These are phyloP conservation scores for Chromoteleia sp. DNA, from an alignment of 2,888 invertebrate genomes.

Conservation along the genomic window DNA sequence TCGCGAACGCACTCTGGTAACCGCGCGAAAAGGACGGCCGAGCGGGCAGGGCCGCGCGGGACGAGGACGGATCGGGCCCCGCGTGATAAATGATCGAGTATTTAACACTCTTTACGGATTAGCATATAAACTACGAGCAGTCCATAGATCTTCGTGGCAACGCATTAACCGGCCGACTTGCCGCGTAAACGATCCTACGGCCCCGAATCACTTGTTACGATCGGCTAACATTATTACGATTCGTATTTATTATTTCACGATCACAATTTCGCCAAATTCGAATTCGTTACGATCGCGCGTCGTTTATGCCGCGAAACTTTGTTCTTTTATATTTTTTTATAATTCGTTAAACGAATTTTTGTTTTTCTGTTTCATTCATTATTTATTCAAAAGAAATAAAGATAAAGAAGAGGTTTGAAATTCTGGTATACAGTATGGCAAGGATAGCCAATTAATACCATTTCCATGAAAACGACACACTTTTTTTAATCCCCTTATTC, in stretches of 20 bases:
- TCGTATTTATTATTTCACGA: constrained; percentile 55
- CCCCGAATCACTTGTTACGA: constrained; percentile 53
- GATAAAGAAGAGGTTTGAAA: no score
- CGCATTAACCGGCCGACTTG: constrained; percentile 82
- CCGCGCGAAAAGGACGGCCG: constrained; percentile 48
- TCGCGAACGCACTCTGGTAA: constrained; percentile 59
- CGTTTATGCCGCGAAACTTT: not conserved
- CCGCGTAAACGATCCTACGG: constrained; percentile 72
- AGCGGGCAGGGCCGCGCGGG: constrained; percentile 35
- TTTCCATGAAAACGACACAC: not conserved
- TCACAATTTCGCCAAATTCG: constrained; percentile 22
- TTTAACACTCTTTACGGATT: constrained; percentile 85
- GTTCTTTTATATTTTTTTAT: no score
- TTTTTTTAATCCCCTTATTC: not conserved
- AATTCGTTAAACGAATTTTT: no score
- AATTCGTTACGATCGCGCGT: constrained; percentile 18
- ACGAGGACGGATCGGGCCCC: constrained; percentile 78
- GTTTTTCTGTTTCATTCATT: no score
- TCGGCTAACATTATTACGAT: constrained; percentile 53
- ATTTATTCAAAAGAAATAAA: no score
- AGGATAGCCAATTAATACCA: constrained; percentile 9
- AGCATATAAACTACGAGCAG: constrained; percentile 85
- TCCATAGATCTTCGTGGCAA: constrained; percentile 85
- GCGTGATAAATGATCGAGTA: constrained; percentile 85
- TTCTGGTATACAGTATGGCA: no score